Evolutionary conservation across 2,797 vertebrate genomes (phyloP).

Genomic region (Lithobates sylvaticus): DNA sequence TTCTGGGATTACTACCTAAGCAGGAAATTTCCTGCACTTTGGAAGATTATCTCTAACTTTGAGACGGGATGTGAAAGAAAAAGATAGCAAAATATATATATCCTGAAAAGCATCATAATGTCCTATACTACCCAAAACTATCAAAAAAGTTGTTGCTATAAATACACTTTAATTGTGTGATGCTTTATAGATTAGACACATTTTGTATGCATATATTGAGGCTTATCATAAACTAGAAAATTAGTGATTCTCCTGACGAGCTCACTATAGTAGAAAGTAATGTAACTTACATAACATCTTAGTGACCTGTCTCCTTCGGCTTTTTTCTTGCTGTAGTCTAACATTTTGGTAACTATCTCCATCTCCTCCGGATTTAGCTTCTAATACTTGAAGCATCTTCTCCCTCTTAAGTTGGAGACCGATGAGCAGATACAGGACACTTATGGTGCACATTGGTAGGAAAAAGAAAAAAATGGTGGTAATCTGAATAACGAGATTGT

Average conservation of each 20-base stretch:
- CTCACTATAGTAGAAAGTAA: not conserved
- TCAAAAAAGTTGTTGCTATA: no score
- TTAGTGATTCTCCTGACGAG: not conserved
- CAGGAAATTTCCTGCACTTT: no score
- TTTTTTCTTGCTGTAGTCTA: constrained; percentile 77
- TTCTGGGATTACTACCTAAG: no score
- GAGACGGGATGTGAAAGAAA: no score
- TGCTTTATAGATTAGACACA: no score
- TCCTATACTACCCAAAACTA: no score
- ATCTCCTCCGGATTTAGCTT: constrained; percentile 69
- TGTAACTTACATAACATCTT: constrained; percentile 94
- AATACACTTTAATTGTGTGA: no score
- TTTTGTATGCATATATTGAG: not conserved
- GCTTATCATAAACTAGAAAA: not conserved
- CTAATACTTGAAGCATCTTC: constrained; percentile 78
- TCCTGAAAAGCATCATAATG: no score
- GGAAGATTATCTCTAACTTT: no score
- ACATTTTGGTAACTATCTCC: constrained; percentile 71
- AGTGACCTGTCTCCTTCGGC: constrained; percentile 88
- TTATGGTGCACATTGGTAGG: constrained; percentile 91
- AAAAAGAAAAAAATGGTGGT: constrained; percentile 91
- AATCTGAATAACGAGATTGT: constrained; percentile 89
- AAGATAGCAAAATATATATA: no score
- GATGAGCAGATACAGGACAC: constrained; percentile 88
- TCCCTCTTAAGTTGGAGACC: constrained; percentile 86